Percentiles rank a stretch among this genome's conserved stretches.
These are phyloP conservation scores for Ochropacha duplaris DNA, from an alignment of 2,888 invertebrate species.

Conservation along the genomic window DNA sequence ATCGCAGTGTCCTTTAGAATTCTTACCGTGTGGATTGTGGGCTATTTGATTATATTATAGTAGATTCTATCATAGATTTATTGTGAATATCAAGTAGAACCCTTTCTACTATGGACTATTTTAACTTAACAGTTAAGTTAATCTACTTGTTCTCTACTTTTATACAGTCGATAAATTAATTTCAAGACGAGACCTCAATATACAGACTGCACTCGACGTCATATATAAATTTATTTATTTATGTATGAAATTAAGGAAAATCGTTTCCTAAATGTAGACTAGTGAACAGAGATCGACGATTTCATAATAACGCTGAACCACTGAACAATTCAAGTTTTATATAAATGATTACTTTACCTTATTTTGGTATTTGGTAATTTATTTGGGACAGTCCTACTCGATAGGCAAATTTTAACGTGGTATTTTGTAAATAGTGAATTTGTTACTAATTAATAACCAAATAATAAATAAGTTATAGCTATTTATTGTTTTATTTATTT, in stretches of 20 bases:
- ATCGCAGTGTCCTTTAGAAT: slow-evolving; percentile 11
- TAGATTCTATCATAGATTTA: neutral
- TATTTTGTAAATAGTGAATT: slow-evolving; percentile 75
- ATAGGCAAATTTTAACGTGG: slow-evolving; percentile 48
- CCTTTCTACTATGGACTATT: neutral
- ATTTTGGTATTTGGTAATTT: slow-evolving; percentile 27
- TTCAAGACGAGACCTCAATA: neutral
- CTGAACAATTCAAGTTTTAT: neutral
- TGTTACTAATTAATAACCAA: slow-evolving; percentile 68
- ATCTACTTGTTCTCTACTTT: neutral
- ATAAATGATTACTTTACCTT: neutral
- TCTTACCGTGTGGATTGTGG: neutral
- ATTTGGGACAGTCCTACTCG: slow-evolving; percentile 40
- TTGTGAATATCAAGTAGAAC: neutral
- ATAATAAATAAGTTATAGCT: slow-evolving; percentile 66
- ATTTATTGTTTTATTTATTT: slow-evolving; percentile 32
- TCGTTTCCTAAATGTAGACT: neutral
- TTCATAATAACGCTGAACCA: neutral
- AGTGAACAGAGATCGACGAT: neutral
- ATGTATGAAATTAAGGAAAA: neutral
- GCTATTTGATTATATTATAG: neutral
- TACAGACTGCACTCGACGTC: neutral
- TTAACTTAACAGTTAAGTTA: neutral
- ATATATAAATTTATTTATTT: too few species aligned
- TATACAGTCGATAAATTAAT: neutral